These are phyloP conservation scores for Sminthurinus signatus DNA, from an alignment of 1,140 invertebrate species.

Conservation along the genomic window DNA sequence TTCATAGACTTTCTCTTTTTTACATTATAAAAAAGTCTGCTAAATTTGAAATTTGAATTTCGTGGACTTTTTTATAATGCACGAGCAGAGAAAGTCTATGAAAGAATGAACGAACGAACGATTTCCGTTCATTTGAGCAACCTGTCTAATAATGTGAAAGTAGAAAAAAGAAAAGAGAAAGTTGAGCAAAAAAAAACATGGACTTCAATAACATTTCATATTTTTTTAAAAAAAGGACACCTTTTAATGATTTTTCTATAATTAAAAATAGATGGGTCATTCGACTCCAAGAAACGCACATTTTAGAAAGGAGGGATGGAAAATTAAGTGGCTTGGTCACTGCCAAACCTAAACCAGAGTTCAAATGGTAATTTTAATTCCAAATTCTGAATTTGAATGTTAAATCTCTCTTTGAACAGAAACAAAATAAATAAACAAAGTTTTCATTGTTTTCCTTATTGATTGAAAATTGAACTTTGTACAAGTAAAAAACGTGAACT, in stretches of 20 bases:
- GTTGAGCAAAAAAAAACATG: no score
- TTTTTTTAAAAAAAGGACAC: neutral
- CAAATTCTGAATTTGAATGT: neutral
- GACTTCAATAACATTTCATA: neutral
- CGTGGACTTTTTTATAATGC: no score
- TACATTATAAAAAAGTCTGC: no score
- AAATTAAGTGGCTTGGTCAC: slow-evolving; percentile 76
- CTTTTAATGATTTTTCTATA: neutral
- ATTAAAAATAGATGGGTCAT: slow-evolving; percentile 10
- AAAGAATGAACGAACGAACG: no score
- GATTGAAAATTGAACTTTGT: neutral
- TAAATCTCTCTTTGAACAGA: neutral
- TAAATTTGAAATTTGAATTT: no score
- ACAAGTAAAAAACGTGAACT: neutral
- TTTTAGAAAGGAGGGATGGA: slow-evolving; percentile 56
- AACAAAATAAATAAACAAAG: neutral
- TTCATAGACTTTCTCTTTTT: no score
- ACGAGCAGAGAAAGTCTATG: no score
- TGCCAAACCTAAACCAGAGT: slow-evolving; percentile 84
- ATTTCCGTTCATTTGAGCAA: no score
- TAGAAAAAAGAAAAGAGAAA: neutral
- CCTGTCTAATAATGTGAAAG: neutral
- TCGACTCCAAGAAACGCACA: slow-evolving; percentile 41
- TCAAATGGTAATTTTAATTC: slow-evolving; percentile 69
- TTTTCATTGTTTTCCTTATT: slow-evolving; percentile 1